phyloP scores from a whole-genome alignment of 1,140 invertebrate genomes.

The Ruditapes philippinarum region DNA sequence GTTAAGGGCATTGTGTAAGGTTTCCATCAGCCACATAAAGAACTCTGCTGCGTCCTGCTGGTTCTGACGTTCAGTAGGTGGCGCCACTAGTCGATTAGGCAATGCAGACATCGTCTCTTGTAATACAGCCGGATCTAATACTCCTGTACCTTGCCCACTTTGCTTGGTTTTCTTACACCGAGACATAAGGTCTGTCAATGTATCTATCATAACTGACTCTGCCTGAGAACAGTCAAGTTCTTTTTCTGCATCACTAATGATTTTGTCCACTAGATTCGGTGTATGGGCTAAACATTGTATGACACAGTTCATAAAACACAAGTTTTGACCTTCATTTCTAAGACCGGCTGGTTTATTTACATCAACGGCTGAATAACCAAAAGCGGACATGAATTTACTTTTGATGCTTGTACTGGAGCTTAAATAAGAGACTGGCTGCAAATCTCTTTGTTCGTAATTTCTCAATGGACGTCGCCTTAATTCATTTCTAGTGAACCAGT shows the following conservation, averaged over 20 bases:
- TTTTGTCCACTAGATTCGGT: constrained; percentile 77
- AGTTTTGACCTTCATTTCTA: constrained; percentile 82
- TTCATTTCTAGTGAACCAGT: constrained; percentile 73
- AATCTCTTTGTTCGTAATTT: not conserved
- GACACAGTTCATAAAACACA: constrained; percentile 85
- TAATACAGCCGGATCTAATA: constrained; percentile 75
- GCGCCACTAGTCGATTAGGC: constrained; percentile 72
- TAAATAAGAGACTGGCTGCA: not conserved
- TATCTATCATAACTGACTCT: constrained; percentile 79
- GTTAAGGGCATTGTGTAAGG: constrained; percentile 82
- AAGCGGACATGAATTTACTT: constrained; percentile 77
- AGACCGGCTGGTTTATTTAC: constrained; percentile 78
- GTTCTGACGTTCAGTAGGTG: constrained; percentile 73
- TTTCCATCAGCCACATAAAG: constrained; percentile 84
- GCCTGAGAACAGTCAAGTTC: constrained; percentile 79
- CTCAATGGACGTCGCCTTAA: constrained; percentile 76
- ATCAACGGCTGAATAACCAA: constrained; percentile 71
- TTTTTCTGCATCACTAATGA: constrained; percentile 72
- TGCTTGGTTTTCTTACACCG: constrained; percentile 68
- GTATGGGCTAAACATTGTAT: constrained; percentile 83
- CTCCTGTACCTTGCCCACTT: constrained; percentile 11
- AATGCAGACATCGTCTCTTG: constrained; percentile 77
- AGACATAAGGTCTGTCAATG: constrained; percentile 77
- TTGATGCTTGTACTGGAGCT: constrained; percentile 64
- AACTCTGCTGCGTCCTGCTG: constrained; percentile 86